Base-by-base conservation (phyloP, 2,888 invertebrate genomes). In the Spicauda simplicius region DNA sequence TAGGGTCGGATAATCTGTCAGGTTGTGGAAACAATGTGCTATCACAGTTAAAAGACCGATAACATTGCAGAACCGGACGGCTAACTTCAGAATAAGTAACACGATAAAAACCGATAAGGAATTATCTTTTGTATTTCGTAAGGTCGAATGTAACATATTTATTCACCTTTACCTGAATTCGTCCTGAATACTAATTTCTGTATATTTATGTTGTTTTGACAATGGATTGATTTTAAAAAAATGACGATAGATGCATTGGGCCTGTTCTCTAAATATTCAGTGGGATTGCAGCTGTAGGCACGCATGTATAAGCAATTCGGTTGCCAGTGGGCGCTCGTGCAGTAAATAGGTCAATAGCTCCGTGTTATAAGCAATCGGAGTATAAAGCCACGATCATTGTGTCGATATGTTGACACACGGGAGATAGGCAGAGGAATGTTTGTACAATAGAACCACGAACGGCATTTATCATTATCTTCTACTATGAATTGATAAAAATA, bases 281-380 rank as follows among this genome's bases (percentile, higher is more conserved):
- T 79, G 80, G 84, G 79, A 81, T 81, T 88, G 86, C 83, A 85
- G 80, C 64, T 61, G 75, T 71, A 83, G 82, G 80, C 81, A 86
- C 83, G 88, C 90, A 90, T 90, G 88, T 88, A 90, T 90, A 88
- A 90, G 81, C 85, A 84, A 89, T 89, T 84, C 78, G 81, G 84
- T 72, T 85, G 84, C 76, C 84, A 79, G 77, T 78, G 74, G 77
- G 78, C 81, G 81, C 78, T 85, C 86, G 87, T 88, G 52, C 52
- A 41, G 79, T 84, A 90, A 87, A 90, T 91, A 81, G 91, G 90
- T 87, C 90, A 90, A 88, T 87, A 86, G 84, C 83, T 87, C 71
- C 64, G 75, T 69, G 72, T 69, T 72, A 73, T 61, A 59, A 59
- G 48, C 72, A 72, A 70, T 74, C 72, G 71, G 37, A 37, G 41